These are phyloP conservation scores for Xestia c-nigrum DNA, from an alignment of 2,888 invertebrate species.

Conservation along the genomic window DNA sequence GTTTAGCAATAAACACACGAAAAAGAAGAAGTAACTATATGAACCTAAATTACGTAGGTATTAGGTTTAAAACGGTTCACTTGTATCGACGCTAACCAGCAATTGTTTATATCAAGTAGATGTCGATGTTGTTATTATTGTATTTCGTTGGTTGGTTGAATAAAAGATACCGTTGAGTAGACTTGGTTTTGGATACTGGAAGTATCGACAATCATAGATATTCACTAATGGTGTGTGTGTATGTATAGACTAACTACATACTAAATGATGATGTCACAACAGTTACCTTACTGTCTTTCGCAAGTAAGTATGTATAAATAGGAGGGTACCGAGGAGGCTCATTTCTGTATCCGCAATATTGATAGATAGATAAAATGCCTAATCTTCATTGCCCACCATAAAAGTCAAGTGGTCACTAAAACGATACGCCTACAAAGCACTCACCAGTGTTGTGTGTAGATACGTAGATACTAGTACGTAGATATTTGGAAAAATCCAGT, in stretches of 20 bases:
- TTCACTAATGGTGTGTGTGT: too few species aligned
- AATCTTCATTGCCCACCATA: conserved; percentile 9
- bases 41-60: neutral
- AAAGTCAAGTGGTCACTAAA: conserved; percentile 34
- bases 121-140: neutral
- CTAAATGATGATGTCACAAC: too few species aligned
- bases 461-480: neutral
- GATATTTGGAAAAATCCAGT: conserved; percentile 10
- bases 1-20: neutral
- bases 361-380: conserved; percentile 10
- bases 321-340: neutral
- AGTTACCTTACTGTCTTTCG: too few species aligned
- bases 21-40: neutral
- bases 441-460: neutral
- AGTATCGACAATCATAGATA: too few species aligned
- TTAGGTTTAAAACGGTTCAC: neutral
- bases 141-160: too few species aligned
- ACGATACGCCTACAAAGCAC: neutral
- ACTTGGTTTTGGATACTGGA: too few species aligned
- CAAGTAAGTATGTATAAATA: neutral
- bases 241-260: too few species aligned
- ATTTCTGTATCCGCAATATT: neutral
- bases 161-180: too few species aligned
- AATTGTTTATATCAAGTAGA: neutral
- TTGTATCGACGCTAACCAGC: too few species aligned